Base-by-base conservation (phyloP, 2,888 invertebrate genomes). In the Stenichneumon culpator region DNA sequence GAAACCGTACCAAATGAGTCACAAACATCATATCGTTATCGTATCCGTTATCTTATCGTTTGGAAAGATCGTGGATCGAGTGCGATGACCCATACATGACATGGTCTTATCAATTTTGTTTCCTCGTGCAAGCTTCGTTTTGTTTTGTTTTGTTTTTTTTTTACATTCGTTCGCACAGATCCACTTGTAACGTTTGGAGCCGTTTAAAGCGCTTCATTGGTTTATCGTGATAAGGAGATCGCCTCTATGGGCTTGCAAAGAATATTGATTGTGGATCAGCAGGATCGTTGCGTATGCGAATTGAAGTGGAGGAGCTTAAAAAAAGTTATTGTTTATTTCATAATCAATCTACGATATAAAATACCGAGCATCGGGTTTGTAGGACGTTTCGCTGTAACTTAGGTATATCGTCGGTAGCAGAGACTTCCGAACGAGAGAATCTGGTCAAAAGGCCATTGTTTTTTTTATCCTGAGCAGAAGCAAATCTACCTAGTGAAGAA, bases 291-390 rank as follows among this genome's bases (percentile, higher is more conserved):
- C 32, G 25, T 16, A 9, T 9, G 11, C 39, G n/a, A 39, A 67
- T 39, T 44, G 39, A 44, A 2, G 39, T n/a, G 19, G 22, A 65
- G 32, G n/a, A 44, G 25, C 32, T 73, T 83, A 25, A 83, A 68
- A 88, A 86, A 87, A 84, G 60, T 77, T 50, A 83, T 16, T 52
- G 52, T 88, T 86, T 84, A 83, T 87, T 88, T 60, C n/a, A 63
- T 82, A 88, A 69, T 86, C 32, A 86, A 86, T 75, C 77, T 90
- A 89, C 68, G 89, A 89, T 89, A 83, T 82, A 84, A 86, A 81
- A 74, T 82, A 83, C 83, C 81, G 75, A 87, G 82, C 67, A 83
- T 72, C 28, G 70, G 72, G 82, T 57, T 44, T 73, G 60, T 57
- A 22, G 57, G 44, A 73, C 60, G 73, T 60, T 54, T 36, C 36